Evolutionary conservation across 1,140 invertebrate genomes (phyloP), one percentile per base, ranked within the genome.

Genomic region (Archivesica marissinica): DNA sequence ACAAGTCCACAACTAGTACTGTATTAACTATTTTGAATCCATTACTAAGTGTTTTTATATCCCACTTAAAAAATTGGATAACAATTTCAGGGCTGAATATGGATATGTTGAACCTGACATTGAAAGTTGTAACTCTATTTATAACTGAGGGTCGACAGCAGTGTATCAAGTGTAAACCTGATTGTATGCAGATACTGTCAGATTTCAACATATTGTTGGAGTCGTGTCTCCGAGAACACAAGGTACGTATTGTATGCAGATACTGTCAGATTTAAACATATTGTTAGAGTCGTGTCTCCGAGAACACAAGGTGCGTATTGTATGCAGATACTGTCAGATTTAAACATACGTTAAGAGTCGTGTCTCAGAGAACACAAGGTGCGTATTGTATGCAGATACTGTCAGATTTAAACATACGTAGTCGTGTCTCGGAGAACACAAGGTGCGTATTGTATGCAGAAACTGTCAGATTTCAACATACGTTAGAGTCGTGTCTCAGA

Each of bases 91-190:
- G 25, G 2, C 11, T 41, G 11, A 15, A 25, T 38, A 9, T n/a
- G 20, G 33, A 35, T 3, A 23, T 39, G 13, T 1, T 76, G 28
- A 33, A 23, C 6, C 6, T 54, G 17, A 38, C 39, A 0, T 4
- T 76, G 28, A 56, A 76, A 56, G 25, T 52, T 38, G 74, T 76
- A 52, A 56, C 59, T 50, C 17, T 76, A 38, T 76, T 76, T 28
- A 17, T 76, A 17, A 56, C 74, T 59, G 74, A 76, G 47, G 74
- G 52, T 56, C 28, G 52, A 6, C 30, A 39, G 20, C n/a, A 2
- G 7, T 23, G 52, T 59, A 76, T 76, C 0, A 50, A 52, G 28
- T 33, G 33, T 25, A 50, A 33, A 4, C 33, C 50, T 56, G 50
- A 41, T 2, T 52, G 74, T 50, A 9, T 76, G 25, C 68, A 52